Conservation (phyloP, 2,797 vertebrate genomes). For the Alouatta caraya region DNA sequence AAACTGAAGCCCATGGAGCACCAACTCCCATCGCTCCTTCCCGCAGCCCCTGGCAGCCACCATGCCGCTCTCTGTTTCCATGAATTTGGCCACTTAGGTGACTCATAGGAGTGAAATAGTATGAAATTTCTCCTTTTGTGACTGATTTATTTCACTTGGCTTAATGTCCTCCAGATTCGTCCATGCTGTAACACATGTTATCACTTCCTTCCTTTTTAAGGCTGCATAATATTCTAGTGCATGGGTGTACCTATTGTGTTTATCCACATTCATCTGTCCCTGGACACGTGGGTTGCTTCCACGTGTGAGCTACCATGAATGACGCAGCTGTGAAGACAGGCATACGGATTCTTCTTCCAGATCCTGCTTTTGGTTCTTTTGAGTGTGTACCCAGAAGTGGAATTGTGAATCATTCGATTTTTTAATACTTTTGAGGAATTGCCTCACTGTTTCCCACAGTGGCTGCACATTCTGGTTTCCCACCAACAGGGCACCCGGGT, state of each 20-base stretch:
- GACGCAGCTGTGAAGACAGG: background rate
- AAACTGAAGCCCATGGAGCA: background rate
- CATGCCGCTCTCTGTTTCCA: rapidly evolving
- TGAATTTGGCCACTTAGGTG: background rate
- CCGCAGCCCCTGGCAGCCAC: background rate
- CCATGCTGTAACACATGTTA: rapidly evolving
- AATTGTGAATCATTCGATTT: background rate
- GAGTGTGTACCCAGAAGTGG: background rate
- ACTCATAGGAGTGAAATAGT: background rate
- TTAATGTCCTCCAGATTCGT: background rate
- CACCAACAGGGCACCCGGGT: background rate
- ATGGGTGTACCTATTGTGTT: rapidly evolving
- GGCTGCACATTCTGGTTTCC: background rate
- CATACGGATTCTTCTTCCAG: background rate
- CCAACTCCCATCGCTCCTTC: background rate
- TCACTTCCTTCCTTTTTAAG: background rate
- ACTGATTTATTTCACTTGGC: background rate
- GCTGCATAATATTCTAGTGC: too few relatives aligned
- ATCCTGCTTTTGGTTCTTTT: background rate
- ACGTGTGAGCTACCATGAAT: too few relatives aligned
- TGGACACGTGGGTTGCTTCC: background rate
- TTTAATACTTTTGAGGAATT: background rate
- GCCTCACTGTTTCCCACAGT: background rate
- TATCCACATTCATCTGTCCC: rapidly evolving
- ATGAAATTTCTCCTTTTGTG: background rate